A percentile compares a stretch with the other conserved stretches of the same genome.
Conservation (phyloP, 2,888 invertebrate species). For the Liopterus haemorrhoidalis region DNA sequence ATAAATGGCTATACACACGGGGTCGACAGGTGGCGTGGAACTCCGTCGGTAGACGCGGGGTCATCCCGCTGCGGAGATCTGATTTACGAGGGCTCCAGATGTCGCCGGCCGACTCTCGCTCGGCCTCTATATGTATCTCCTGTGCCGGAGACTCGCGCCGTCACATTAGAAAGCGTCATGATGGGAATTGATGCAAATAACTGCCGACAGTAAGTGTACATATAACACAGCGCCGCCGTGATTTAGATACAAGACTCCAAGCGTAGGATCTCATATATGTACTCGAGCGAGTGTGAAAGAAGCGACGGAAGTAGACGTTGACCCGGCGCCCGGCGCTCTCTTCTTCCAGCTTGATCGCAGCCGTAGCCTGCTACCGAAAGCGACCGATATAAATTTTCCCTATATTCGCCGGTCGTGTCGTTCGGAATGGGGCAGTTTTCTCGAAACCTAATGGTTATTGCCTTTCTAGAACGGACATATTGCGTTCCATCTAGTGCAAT, state of each 20-base stretch:
- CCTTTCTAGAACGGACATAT: conserved; percentile 56
- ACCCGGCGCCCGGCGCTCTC: conserved; percentile 1
- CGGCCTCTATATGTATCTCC: not conserved
- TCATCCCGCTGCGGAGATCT: conserved; percentile 17
- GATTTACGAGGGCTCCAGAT: conserved; percentile 24
- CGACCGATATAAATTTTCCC: conserved; percentile 52
- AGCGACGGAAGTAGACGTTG: not conserved
- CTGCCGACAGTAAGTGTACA: too few relatives aligned
- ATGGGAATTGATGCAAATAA: too few relatives aligned
- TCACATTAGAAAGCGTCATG: not conserved
- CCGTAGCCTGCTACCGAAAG: conserved; percentile 39
- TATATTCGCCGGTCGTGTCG: conserved; percentile 57
- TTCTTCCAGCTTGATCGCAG: not conserved
- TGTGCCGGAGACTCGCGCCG: not conserved
- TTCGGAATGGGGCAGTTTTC: conserved; percentile 57
- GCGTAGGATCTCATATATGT: too few relatives aligned
- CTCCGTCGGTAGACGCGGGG: conserved; percentile 18
- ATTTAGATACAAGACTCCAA: not conserved
- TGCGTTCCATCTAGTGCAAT: conserved; percentile 56
- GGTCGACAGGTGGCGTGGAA: conserved; percentile 26
- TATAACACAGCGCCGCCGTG: not conserved
- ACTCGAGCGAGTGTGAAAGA: not conserved
- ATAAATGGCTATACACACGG: conserved; percentile 33
- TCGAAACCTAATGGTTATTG: conserved; percentile 58
- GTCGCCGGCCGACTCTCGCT: not conserved